Base-by-base conservation (phyloP, 2,113 vertebrate species). In the Zosterops lateralis region DNA sequence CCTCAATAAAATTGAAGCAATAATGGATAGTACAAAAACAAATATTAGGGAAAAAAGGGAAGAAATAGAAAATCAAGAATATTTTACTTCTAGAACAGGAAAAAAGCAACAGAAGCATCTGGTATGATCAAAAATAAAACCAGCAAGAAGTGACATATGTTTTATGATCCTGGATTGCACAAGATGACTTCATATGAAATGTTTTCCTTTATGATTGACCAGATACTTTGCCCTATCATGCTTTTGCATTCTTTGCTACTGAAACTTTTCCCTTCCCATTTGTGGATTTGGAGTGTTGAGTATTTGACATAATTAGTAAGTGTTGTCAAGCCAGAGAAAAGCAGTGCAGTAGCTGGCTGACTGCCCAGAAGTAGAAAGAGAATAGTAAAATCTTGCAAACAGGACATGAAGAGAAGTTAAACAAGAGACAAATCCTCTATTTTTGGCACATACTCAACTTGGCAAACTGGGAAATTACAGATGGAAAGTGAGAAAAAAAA, bases 301-400 rank as follows among this genome's bases (percentile, higher is more conserved):
- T 93, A 94, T 95, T 95, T 95, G 66, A 86, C 76, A 91, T 95
- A 96, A 96, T 96, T 96, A 96, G 88, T 79, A 89, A 92, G 70
- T 56, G 88, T 87, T 96, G 84, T 96, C 94, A 96, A 96, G 91
- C 75, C 74, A 90, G 51, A 90, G 83, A 14, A 96, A 89, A 93
- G 84, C 64, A 87, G 61, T 84, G 64, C 80, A 76, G 58, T 77
- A 91, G 61, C 47, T 96, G 96, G 96, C 95, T 90, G 65, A 62
- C 53, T 83, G 96, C 96, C 94, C 87, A 91, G 94, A 77, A 96
- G 48, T 65, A 86, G 71, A 96, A 96, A 94, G 50, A 94, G 85
- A 94, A 93, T 66, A 95, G 94, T 86, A 96, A 93, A 96, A 93
- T 97, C 95, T 86, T 96, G 87, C 85, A 96, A 96, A 96, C 74